Conservation (phyloP, 2,888 invertebrate species). For the Dinocampus coccinellae region DNA sequence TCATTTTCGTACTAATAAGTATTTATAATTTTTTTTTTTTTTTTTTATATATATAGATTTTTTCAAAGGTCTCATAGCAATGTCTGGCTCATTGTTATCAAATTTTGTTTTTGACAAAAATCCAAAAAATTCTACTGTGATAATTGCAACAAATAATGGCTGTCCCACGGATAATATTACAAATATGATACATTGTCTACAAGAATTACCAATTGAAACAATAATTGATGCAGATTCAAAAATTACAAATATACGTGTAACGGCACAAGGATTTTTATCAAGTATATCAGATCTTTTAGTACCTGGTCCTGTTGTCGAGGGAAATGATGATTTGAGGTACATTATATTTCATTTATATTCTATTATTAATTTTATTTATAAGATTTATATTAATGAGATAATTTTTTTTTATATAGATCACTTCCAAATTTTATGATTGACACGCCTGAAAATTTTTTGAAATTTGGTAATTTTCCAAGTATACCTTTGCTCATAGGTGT, state of each 20-base stretch:
- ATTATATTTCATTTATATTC: not conserved
- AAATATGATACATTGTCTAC: conserved; percentile 78
- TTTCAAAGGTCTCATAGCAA: conserved; percentile 77
- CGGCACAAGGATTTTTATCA: conserved; percentile 74
- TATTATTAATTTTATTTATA: not conserved
- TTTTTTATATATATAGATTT: conserved; percentile 58
- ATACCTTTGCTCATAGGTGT: conserved; percentile 82
- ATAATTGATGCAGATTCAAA: conserved; percentile 73
- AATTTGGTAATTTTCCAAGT: conserved; percentile 71
- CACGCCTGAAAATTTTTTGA: conserved; percentile 75
- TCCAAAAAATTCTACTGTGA: conserved; percentile 74
- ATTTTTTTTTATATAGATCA: conserved; percentile 67
- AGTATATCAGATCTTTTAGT: conserved; percentile 76
- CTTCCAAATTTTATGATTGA: conserved; percentile 78
- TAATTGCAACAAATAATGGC: conserved; percentile 75
- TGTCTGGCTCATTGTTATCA: conserved; percentile 82
- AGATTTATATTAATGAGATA: not conserved
- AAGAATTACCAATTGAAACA: conserved; percentile 68
- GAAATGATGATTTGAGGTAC: conserved; percentile 72
- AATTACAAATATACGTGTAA: conserved; percentile 73
- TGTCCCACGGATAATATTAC: conserved; percentile 75
- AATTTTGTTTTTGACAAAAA: conserved; percentile 78
- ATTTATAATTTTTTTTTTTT: too few species aligned
- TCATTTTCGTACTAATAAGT: too few species aligned
- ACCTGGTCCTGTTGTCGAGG: conserved; percentile 79